These are phyloP conservation scores for Aphelenchoides avenae DNA, from an alignment of 1,140 invertebrate genomes.

Conservation along the genomic window DNA sequence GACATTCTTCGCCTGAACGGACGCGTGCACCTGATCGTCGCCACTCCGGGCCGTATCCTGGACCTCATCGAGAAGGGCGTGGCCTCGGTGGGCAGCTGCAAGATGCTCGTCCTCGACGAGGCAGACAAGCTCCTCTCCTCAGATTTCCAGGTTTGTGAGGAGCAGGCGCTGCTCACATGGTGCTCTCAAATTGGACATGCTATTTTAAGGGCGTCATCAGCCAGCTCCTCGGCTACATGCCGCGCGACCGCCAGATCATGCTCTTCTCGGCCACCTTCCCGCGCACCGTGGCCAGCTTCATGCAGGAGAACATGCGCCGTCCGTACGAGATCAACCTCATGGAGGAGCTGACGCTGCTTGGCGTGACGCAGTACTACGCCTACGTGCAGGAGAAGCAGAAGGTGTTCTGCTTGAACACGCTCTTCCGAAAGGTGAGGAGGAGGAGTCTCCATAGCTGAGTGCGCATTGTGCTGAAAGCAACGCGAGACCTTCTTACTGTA, in stretches of 20 bases:
- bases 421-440: slow-evolving; percentile 95
- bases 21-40: slow-evolving; percentile 98
- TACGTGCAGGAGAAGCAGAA: slow-evolving; percentile 99
- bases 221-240: slow-evolving; percentile 86
- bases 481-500: neutral
- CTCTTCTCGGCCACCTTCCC: slow-evolving; percentile 99
- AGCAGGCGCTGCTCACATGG: slow-evolving; percentile 86
- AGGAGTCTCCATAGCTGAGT: slow-evolving; percentile 1
- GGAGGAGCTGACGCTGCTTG: slow-evolving; percentile 98
- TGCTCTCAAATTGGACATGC: no score
- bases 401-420: slow-evolving; percentile 98
- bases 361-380: slow-evolving; percentile 99
- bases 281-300: slow-evolving; percentile 96
- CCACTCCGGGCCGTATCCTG: slow-evolving; percentile 95
- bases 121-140: slow-evolving; percentile 97
- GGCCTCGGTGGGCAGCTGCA: slow-evolving; percentile 82
- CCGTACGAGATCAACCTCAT: slow-evolving; percentile 99
- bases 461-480: neutral
- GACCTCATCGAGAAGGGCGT: slow-evolving; percentile 99
- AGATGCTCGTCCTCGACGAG: slow-evolving; percentile 94
- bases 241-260: slow-evolving; percentile 89
- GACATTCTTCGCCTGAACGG: slow-evolving; percentile 99
- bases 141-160: slow-evolving; percentile 99
- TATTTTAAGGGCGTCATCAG: no score
- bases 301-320: slow-evolving; percentile 90